Conservation (phyloP, 1,140 invertebrate species). For the Bombus confusus region DNA sequence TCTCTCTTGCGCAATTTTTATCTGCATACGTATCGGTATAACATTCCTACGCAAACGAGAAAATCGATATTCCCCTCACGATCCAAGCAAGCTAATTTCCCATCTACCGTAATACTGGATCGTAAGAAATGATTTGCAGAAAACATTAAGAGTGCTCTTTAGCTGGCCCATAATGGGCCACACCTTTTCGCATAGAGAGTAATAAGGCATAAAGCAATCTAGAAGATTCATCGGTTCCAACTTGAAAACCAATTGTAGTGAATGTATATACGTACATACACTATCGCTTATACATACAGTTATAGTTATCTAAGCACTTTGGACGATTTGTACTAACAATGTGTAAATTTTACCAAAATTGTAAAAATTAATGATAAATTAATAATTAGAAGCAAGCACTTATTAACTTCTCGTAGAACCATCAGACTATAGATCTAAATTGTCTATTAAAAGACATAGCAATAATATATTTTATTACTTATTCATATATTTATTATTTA, state of each 20-base stretch:
- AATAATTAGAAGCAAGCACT: too few species aligned
- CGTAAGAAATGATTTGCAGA: conserved; percentile 43
- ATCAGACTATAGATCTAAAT: too few species aligned
- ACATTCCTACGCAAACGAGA: neutral
- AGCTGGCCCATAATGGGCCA: conserved; percentile 37
- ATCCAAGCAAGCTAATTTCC: conserved; percentile 27
- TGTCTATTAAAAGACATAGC: too few species aligned
- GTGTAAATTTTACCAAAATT: neutral
- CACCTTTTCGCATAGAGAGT: conserved; percentile 40
- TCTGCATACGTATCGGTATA: neutral
- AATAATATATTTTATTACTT: too few species aligned
- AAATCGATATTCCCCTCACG: neutral
- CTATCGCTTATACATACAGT: neutral
- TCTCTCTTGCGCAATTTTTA: neutral
- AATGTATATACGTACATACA: neutral
- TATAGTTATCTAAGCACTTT: too few species aligned
- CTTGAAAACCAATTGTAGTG: neutral
- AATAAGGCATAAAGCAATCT: conserved; percentile 14
- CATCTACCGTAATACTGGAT: conserved; percentile 3
- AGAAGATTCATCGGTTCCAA: conserved; percentile 6
- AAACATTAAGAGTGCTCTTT: conserved; percentile 48
- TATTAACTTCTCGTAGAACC: too few species aligned
- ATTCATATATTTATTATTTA: too few species aligned
- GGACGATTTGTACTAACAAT: neutral
- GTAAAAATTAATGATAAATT: too few species aligned